Evolutionary conservation across 2,888 invertebrate genomes (phyloP), one percentile per base, ranked within the genome.

Genomic region (Cheilosia variabilis): DNA sequence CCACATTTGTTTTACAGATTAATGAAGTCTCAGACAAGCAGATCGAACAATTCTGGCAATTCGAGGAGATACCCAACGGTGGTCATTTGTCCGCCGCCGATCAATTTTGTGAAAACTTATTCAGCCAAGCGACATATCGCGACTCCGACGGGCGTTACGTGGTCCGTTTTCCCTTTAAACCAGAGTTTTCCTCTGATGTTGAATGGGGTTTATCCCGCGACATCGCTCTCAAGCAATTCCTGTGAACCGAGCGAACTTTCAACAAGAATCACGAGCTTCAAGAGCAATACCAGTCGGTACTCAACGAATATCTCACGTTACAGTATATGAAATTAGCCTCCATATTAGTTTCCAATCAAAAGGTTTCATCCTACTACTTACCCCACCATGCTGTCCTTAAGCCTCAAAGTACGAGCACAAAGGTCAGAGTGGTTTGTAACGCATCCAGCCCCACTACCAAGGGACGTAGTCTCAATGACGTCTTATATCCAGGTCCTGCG

Each of bases 371-470:
- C n/a, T 60, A 72, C 19, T 76, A 78, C 27, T 15, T 76, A 9
- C 78, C 84, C n/a, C 84, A 80, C 60, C 84, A 86, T 53, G 63
- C 83, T 17, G 78, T 68, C 15, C 45, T 77, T 7, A 66, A 78
- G 37, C 72, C 72, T 0, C 57, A 71, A 3, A 80, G 68, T 19
- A 65, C 43, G 4, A 80, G 88, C 0, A 89, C 87, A 0, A 88
- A 88, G 60, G 13, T 89, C 22, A 81, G 88, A 1, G 88, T 88
- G 0, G 89, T 88, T 2, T 88, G 88, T 45, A 88, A 89, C 69
- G 88, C 87, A 0, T 88, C 88, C 1, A 87, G 87, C 0, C 81
- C 83, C 41, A 73, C 88, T 9, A 52, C 79, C 1, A 82, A 84
- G 0, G 73, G 53, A 4, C 9, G 13, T 0, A 71, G 78, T 22